Conservation (phyloP, 1,140 invertebrate genomes). For the Drosophila ercepeae region DNA sequence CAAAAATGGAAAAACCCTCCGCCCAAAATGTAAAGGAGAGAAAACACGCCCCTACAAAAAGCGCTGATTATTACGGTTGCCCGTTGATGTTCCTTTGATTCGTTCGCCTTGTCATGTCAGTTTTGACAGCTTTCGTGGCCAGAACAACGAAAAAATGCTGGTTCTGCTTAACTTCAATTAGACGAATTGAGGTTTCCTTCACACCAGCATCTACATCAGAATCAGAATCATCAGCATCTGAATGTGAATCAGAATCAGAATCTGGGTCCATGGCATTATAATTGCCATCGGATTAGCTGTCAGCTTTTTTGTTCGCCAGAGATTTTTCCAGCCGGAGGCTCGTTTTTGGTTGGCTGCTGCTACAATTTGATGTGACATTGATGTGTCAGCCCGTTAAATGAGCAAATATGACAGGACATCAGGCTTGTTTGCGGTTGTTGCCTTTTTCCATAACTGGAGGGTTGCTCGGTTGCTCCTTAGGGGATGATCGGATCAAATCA, state of each 20-base stretch:
- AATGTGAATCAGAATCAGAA: conserved; percentile 6
- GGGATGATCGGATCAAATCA: conserved; percentile 41
- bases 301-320: conserved; percentile 57
- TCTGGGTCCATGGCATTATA: conserved; percentile 61
- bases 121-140: conserved; percentile 75
- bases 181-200: conserved; percentile 67
- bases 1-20: conserved; percentile 45
- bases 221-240: conserved; percentile 16
- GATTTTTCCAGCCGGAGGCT: conserved; percentile 41
- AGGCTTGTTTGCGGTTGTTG: conserved; percentile 62
- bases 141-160: conserved; percentile 55
- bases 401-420: conserved; percentile 77
- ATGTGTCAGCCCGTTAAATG: conserved; percentile 83
- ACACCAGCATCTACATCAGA: conserved; percentile 37
- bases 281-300: conserved; percentile 83
- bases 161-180: conserved; percentile 82
- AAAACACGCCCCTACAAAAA: conserved; percentile 69
- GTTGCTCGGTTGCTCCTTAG: conserved; percentile 22
- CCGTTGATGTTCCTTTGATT: conserved; percentile 68
- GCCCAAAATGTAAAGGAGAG: neutral
- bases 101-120: conserved; percentile 78
- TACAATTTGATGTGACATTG: conserved; percentile 79
- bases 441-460: conserved; percentile 24
- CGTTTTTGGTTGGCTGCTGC: conserved; percentile 49
- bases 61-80: conserved; percentile 66